Base-by-base conservation (phyloP, 2,797 vertebrate genomes). In the Acanthurus lineatus region DNA sequence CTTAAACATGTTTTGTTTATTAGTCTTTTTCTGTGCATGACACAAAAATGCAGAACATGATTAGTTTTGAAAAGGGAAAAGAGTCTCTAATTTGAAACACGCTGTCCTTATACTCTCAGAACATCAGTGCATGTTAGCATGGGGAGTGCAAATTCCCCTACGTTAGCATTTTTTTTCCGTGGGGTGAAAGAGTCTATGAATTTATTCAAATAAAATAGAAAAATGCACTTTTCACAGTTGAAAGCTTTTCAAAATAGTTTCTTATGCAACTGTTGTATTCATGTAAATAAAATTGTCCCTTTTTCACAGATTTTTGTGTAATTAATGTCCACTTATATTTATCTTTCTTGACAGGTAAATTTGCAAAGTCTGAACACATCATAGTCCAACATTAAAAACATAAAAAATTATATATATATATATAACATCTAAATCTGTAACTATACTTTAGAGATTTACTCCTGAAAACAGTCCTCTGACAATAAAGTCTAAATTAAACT, bases 391-490 rank as follows among this genome's bases (percentile, higher is more conserved):
- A 19, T 45, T 45, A 3, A 10, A 48, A 9, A 7, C 35, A 22
- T 9, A 5, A 32, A 22, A 44, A 54, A 63, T 32, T 57, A 19
- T 17, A 20, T 54, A 52, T 11, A 59, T 20, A 44, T 2, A 19
- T 9, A 49, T 6, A 51, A 51, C 28, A 22, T 19, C 8, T 32
- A 7, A 0, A n/a, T 35, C 9, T 9, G 40, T 12, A 76, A 54
- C 25, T 40, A 49, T 40, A 53, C 49, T 51, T 15, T 15, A 49
- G 58, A 25, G 45, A 52, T 45, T 60, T 32, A 3, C 67, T 77
- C 75, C 66, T 69, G 61, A 42, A 83, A 69, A 49, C 69, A 65
- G 56, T 28, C 14, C 4, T 44, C 35, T 67, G 53, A 74, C 56
- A 61, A 22, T 70, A 49, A 28, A 4, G 25, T 69, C 44, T 19